Base-by-base conservation (phyloP, 2,113 vertebrate genomes). In the Scomber colias region DNA sequence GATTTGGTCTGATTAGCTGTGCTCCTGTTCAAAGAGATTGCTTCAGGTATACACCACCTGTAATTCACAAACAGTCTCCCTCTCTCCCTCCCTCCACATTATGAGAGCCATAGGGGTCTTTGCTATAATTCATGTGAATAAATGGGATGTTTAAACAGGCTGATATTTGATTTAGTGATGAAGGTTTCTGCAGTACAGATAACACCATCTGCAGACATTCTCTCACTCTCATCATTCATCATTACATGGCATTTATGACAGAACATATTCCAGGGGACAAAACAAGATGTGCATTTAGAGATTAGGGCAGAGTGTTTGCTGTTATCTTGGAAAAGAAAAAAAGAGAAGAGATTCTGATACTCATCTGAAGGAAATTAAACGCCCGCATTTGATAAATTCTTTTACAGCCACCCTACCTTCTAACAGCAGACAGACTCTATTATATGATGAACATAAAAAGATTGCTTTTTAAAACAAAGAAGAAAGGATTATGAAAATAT, bases 71-170 rank as follows among this genome's bases (percentile, higher is more conserved):
- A 75, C 76, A 61, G 73, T 46, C 54, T 30, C 16, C 12, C n/a
- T 6, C 16, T 12, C 60, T 62, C 46, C 30, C 55, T 44, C 24
- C n/a, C 8, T 3, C 14, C 2, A 3, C 64, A 66, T 59, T 73
- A 67, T 74, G 65, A 57, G 27, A 84, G 75, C 75, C 85, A 85
- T 63, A 63, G 70, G 60, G 63, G 62, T 60, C 59, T 64, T 35
- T 44, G 82, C 66, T 62, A 83, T 91, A 84, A 86, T 76, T 90
- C 84, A 89, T 60, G 8, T 82, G 86, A 90, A 90, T 82, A 88
- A 91, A 91, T 86, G 83, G 78, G 75, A 83, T 75, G 83, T 76
- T 89, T 90, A 84, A 85, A 78, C 46, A 44, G 48, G 65, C 27
- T 30, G 31, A 80, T 89, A 77, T 89, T 87, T 83, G 82, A 92